phyloP scores from a whole-genome alignment of 2,888 invertebrate genomes.

The Nephrotoma appendiculata region DNA sequence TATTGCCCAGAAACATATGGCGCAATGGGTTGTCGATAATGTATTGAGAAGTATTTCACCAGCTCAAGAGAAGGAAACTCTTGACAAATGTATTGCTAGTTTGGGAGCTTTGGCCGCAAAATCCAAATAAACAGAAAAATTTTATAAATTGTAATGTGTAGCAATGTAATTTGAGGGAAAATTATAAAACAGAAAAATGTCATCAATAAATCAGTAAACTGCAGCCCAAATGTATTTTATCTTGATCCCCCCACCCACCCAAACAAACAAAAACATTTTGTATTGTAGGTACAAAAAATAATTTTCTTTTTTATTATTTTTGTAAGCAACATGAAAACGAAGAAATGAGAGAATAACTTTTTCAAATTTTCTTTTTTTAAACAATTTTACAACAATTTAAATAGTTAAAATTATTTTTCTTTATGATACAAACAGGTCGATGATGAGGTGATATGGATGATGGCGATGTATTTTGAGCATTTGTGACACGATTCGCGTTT shows the following conservation, averaged over 20 bases:
- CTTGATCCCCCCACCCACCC: neutral
- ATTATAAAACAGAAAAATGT: neutral
- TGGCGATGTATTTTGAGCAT: neutral
- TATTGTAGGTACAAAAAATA: neutral
- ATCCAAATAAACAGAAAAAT: neutral
- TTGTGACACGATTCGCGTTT: neutral
- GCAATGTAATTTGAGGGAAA: neutral
- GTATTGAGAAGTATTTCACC: slow-evolving; percentile 84
- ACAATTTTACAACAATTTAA: slow-evolving; percentile 15
- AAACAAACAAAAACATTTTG: neutral
- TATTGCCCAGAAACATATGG: slow-evolving; percentile 84
- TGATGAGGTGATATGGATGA: neutral
- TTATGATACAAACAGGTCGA: slow-evolving; percentile 9
- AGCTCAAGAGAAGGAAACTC: slow-evolving; percentile 80
- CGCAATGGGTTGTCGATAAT: slow-evolving; percentile 76
- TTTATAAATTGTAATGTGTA: neutral
- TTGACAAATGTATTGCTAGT: slow-evolving; percentile 80
- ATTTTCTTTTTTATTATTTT: neutral
- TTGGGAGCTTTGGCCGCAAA: slow-evolving; percentile 53
- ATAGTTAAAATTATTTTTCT: slow-evolving; percentile 10
- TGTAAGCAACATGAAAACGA: neutral
- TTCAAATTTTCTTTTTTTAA: slow-evolving; percentile 7
- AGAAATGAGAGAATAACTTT: neutral
- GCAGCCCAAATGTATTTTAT: neutral
- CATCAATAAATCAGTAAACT: neutral